A percentile compares a stretch with the other conserved stretches of the same genome.
phyloP scores from a whole-genome alignment of 2,888 invertebrate species.

The Itoplectis maculator region DNA sequence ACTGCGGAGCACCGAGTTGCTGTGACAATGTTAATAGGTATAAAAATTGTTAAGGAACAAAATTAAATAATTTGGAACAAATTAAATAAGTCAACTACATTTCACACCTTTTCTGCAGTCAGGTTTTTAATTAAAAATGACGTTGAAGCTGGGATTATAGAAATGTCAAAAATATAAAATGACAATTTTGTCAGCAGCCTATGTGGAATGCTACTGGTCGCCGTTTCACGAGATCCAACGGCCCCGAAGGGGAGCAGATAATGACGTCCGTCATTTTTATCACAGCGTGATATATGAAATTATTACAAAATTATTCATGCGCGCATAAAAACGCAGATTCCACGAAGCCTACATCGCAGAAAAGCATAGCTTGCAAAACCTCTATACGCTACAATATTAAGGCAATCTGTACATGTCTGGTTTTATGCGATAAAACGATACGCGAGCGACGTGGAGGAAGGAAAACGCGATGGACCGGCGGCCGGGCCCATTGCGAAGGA shows the following conservation, averaged over 20 bases:
- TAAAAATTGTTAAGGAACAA: neutral
- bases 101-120: neutral
- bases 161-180: neutral
- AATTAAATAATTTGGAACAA: too few species aligned
- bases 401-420: conserved; percentile 4
- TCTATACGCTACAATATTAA: conserved; percentile 20
- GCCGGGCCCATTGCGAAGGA: conserved; percentile 19
- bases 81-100: neutral
- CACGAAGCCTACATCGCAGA: conserved; percentile 27
- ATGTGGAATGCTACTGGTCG: neutral
- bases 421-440: conserved; percentile 54
- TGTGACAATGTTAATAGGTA: neutral
- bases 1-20: neutral
- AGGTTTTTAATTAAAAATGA: neutral
- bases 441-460: conserved; percentile 15
- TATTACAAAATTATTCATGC: conserved; percentile 25
- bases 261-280: neutral
- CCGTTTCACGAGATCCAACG: neutral
- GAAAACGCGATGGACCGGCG: conserved; percentile 29
- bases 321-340: conserved; percentile 13
- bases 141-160: neutral
- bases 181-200: neutral
- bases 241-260: neutral
- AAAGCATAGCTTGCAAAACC: conserved; percentile 7
- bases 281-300: conserved; percentile 37